Evolutionary conservation across 2,113 vertebrate genomes (phyloP).

Genomic region (Pantherophis guttatus): DNA sequence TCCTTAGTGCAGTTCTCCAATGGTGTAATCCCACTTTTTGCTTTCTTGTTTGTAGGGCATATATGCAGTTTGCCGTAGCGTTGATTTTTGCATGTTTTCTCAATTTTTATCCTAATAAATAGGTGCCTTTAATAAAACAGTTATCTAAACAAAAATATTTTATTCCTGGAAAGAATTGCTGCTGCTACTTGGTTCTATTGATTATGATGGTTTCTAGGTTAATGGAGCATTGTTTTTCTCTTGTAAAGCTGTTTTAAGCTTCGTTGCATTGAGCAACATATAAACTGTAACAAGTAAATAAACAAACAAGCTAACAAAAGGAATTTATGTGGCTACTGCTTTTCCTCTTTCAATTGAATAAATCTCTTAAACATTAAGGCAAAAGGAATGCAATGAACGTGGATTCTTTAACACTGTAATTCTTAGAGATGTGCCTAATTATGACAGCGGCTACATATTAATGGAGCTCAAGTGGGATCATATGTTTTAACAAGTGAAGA

Average conservation of each 20-base stretch:
- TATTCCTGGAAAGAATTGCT: background rate
- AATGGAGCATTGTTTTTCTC: background rate
- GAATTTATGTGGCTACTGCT: background rate
- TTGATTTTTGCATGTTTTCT: constrained; percentile 6
- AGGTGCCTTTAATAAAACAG: constrained; percentile 1
- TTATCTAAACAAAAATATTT: background rate
- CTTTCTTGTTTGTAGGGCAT: background rate
- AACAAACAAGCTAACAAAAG: background rate
- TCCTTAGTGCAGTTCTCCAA: background rate
- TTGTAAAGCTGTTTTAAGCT: background rate
- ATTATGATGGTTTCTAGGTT: background rate
- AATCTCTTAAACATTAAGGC: background rate
- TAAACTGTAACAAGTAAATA: background rate
- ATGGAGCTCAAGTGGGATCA: background rate
- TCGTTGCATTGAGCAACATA: background rate
- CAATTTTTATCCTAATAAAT: constrained; percentile 14
- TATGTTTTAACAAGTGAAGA: background rate
- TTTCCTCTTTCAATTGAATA: background rate
- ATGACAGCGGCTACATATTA: background rate
- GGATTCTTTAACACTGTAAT: background rate
- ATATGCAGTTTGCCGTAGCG: background rate
- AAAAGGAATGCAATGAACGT: background rate
- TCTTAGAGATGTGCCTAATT: background rate
- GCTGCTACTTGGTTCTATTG: background rate
- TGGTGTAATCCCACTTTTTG: background rate